Evolutionary conservation across 2,113 vertebrate species (phyloP).

Genomic region (Connochaetes taurinus): DNA sequence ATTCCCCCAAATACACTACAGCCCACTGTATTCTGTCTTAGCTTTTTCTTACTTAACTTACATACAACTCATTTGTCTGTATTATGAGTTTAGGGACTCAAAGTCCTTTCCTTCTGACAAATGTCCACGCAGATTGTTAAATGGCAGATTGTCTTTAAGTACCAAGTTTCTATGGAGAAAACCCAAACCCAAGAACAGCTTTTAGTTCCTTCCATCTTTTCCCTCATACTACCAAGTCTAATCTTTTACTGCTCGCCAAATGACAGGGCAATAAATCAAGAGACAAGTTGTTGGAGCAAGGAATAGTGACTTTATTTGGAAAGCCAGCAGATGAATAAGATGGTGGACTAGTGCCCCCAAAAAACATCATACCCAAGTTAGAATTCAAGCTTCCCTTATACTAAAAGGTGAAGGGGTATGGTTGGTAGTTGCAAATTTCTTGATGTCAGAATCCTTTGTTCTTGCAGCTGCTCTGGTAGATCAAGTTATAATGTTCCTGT

Average conservation of each 20-base stretch:
- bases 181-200: background rate
- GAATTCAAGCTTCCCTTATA: background rate
- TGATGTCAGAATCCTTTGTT: background rate
- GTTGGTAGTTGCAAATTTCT: background rate
- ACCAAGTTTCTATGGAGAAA: background rate
- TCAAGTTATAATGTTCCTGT: background rate
- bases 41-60: background rate
- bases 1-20: background rate
- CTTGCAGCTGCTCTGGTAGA: background rate
- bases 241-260: background rate
- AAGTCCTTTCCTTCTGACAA: background rate
- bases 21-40: background rate
- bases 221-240: background rate
- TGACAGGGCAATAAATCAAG: background rate
- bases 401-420: background rate
- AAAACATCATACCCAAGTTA: background rate
- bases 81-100: background rate
- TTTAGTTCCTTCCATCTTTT: background rate
- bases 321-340: background rate
- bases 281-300: background rate
- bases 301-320: background rate
- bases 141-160: background rate
- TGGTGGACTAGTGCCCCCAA: background rate
- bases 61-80: background rate
- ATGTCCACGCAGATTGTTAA: background rate